phyloP scores from a whole-genome alignment of 2,113 vertebrate genomes.

The Erpornis zantholeuca region DNA sequence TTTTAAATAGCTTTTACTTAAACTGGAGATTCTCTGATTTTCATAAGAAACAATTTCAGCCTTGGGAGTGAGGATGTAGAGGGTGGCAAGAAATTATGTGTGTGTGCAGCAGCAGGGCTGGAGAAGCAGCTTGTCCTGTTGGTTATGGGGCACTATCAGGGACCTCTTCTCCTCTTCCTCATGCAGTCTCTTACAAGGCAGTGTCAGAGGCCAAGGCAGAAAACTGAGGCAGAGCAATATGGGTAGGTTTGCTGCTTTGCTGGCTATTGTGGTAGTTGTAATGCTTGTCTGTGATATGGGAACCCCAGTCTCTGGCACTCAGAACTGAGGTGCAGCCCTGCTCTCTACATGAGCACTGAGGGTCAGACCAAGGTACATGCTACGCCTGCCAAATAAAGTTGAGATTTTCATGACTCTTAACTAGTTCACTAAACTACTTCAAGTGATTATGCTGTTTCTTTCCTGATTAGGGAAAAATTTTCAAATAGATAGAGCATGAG shows the following conservation, averaged over 20 bases:
- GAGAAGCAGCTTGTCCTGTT: background rate
- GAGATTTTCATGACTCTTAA: background rate
- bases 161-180: background rate
- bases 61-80: fast-evolving
- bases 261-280: background rate
- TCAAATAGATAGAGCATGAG: background rate
- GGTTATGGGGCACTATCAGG: background rate
- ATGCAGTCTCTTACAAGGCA: background rate
- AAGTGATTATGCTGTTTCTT: background rate
- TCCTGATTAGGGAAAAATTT: background rate
- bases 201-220: background rate
- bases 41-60: background rate
- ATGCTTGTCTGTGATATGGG: fast-evolving
- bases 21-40: background rate
- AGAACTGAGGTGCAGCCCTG: background rate
- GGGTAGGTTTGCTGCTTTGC: background rate
- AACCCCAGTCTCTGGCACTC: background rate
- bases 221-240: background rate
- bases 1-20: background rate
- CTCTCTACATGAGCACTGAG: background rate
- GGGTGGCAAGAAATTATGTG: background rate
- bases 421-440: background rate
- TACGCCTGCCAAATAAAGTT: background rate
- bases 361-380: background rate
- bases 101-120: background rate